Conservation (phyloP, 2,797 vertebrate species). For the Bothrops alternatus region DNA sequence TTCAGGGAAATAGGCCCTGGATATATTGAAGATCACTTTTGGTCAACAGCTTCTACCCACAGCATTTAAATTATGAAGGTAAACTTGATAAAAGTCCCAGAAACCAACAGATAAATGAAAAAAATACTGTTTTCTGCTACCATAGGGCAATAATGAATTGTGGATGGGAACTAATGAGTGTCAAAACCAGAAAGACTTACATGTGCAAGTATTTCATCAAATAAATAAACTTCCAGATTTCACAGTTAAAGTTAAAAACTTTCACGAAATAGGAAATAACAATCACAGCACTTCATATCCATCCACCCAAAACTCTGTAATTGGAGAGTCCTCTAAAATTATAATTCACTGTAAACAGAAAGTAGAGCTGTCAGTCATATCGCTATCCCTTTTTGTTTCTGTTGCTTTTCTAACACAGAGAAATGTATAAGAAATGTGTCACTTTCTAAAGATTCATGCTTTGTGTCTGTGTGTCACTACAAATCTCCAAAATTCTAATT, state of each 20-base stretch:
- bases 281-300: neutral
- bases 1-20: neutral
- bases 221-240: neutral
- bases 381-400: neutral
- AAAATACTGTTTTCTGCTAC: neutral
- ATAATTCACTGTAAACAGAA: neutral
- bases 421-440: neutral
- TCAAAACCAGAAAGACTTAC: neutral
- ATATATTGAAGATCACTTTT: neutral
- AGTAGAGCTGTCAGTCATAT: neutral
- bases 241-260: neutral
- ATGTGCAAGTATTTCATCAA: neutral
- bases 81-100: neutral
- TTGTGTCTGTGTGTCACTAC: neutral
- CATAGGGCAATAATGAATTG: neutral
- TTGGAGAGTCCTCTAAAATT: neutral
- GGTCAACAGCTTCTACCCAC: neutral
- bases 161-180: neutral
- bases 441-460: neutral
- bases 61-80: neutral
- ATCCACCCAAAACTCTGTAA: neutral
- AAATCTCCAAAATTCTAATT: neutral
- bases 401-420: neutral
- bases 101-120: neutral
- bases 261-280: neutral